Conservation (phyloP, 2,797 vertebrate genomes). For the Chaetophractus vellerosus region DNA sequence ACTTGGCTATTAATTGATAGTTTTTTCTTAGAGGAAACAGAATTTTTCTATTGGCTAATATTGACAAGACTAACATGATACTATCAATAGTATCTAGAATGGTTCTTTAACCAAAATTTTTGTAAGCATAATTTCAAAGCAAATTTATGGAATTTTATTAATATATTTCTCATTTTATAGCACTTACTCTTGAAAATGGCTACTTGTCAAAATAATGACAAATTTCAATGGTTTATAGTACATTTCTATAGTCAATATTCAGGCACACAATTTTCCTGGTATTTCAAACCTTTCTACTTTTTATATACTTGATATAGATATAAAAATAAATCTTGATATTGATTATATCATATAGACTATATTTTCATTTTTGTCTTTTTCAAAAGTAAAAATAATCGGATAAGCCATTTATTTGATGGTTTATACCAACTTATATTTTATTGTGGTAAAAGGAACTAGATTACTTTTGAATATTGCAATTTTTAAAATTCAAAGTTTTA, state of each 20-base stretch:
- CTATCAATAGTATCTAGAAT: background rate
- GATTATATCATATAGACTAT: background rate
- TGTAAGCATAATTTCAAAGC: conserved; percentile 57
- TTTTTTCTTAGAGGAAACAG: background rate
- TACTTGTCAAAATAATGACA: conserved; percentile 9
- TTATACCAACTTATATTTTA: conserved; percentile 38
- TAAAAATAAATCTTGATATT: background rate
- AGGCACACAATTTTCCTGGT: background rate
- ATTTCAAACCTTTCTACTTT: background rate
- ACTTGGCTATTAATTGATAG: conserved; percentile 70
- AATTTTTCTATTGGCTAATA: conserved; percentile 66
- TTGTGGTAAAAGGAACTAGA: conserved; percentile 32
- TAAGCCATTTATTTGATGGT: conserved; percentile 39
- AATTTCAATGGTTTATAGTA: background rate
- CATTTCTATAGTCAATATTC: background rate
- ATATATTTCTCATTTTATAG: background rate
- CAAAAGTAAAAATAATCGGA: background rate
- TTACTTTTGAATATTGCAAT: conserved; percentile 53
- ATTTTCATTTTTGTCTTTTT: background rate
- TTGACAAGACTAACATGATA: background rate
- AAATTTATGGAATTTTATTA: conserved; percentile 51
- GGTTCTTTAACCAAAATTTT: background rate
- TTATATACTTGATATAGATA: background rate
- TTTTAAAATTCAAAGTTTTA: too few species aligned
- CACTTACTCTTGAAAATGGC: background rate